A percentile compares a stretch with the other conserved stretches of the same genome.
These are phyloP conservation scores for Athene noctua DNA, from an alignment of 2,113 vertebrate species.

Conservation along the genomic window DNA sequence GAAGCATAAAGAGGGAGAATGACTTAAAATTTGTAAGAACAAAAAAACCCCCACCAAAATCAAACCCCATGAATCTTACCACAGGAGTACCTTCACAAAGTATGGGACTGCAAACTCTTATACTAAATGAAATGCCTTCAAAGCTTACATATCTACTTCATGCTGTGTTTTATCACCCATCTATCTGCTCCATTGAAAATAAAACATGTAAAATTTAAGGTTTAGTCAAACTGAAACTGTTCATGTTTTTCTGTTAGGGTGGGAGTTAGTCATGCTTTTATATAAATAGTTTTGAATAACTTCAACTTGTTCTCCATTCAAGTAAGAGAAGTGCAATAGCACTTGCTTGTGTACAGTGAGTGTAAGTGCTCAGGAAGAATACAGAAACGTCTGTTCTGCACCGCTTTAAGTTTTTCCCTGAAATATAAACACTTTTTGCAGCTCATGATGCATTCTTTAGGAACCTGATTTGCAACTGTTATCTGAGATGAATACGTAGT, in stretches of 20 bases:
- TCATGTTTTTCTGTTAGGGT: background rate
- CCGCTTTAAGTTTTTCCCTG: background rate
- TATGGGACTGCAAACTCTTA: background rate
- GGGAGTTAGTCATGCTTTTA: background rate
- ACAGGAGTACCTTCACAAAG: background rate
- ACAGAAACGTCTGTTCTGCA: background rate
- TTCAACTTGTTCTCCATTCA: background rate
- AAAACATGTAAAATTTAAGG: background rate
- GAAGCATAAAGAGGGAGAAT: background rate
- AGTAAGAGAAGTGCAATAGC: background rate
- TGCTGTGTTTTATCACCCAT: background rate
- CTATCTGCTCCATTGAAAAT: background rate
- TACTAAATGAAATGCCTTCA: background rate
- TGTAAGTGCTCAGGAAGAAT: background rate
- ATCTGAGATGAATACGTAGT: background rate
- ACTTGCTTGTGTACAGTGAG: background rate
- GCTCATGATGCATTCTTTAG: background rate
- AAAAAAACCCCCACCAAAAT: background rate
- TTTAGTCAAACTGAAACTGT: background rate
- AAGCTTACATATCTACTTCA: background rate
- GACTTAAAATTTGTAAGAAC: background rate
- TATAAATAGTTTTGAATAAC: background rate
- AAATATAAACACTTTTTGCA: background rate
- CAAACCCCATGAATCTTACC: background rate
- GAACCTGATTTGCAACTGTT: background rate